These are phyloP conservation scores for Anabas testudineus DNA, from an alignment of 2,797 vertebrate species.

Conservation along the genomic window DNA sequence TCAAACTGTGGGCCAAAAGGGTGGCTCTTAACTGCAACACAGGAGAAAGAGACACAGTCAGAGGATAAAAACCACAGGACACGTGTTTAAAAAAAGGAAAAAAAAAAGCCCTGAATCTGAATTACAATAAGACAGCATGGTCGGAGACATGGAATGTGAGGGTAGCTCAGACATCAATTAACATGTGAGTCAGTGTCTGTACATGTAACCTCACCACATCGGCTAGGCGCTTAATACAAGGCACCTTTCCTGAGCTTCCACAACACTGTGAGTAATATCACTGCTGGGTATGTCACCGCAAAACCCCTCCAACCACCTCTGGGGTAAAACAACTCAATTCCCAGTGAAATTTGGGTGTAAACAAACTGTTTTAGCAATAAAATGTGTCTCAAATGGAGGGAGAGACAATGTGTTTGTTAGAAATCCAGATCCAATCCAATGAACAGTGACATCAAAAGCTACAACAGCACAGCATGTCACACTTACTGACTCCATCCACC, in stretches of 20 bases:
- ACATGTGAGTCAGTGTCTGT: slow-evolving; percentile 54
- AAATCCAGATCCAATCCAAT: too few relatives aligned
- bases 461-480: background rate
- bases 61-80: background rate
- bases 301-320: background rate
- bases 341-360: background rate
- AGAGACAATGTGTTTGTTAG: background rate
- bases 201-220: slow-evolving; percentile 26
- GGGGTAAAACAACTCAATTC: too few relatives aligned
- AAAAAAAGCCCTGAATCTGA: background rate
- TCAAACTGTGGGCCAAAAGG: slow-evolving; percentile 86
- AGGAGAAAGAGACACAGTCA: slow-evolving; percentile 15
- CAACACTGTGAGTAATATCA: background rate
- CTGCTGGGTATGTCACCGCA: background rate
- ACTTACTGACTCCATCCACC: slow-evolving; percentile 88
- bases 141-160: slow-evolving; percentile 30
- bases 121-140: slow-evolving; percentile 6
- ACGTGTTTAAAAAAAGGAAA: background rate
- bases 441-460: too few relatives aligned
- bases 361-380: background rate
- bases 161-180: slow-evolving; percentile 37
- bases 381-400: background rate
- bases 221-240: background rate
- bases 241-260: background rate
- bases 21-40: slow-evolving; percentile 86